Conservation (phyloP, 2,797 vertebrate genomes). For the Syncerus caffer region DNA sequence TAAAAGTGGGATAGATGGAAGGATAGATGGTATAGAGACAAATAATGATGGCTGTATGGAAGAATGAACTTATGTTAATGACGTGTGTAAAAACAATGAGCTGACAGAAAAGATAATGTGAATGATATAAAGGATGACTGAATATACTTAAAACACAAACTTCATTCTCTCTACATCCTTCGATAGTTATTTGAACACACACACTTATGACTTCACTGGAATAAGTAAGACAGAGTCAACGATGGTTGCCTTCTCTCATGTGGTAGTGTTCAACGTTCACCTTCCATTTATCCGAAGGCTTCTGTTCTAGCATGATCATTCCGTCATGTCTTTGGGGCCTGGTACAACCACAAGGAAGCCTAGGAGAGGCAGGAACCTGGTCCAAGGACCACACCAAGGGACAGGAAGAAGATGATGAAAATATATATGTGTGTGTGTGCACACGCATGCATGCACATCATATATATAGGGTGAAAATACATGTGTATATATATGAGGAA, state of each 20-base stretch:
- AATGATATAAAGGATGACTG: no score
- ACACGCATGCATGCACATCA: accelerated
- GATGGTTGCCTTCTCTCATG: background rate
- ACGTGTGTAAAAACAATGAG: background rate
- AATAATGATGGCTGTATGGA: no score
- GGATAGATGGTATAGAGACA: no score
- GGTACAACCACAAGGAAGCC: background rate
- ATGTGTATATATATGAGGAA: background rate
- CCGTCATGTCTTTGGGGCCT: background rate
- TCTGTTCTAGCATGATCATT: accelerated
- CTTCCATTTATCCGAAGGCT: no score
- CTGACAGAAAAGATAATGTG: background rate
- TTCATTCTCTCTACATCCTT: background rate
- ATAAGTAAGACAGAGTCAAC: background rate
- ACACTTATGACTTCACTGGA: background rate
- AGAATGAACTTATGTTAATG: background rate
- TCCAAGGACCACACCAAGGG: background rate
- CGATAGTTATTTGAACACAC: background rate
- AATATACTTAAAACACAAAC: no score
- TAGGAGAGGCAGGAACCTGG: background rate
- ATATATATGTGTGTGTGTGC: background rate
- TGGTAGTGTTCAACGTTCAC: accelerated
- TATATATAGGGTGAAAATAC: background rate
- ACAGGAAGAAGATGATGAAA: background rate
- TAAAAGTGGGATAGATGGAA: background rate